Evolutionary conservation across 2,113 vertebrate species (phyloP).

Genomic region (Phocoena sinus): DNA sequence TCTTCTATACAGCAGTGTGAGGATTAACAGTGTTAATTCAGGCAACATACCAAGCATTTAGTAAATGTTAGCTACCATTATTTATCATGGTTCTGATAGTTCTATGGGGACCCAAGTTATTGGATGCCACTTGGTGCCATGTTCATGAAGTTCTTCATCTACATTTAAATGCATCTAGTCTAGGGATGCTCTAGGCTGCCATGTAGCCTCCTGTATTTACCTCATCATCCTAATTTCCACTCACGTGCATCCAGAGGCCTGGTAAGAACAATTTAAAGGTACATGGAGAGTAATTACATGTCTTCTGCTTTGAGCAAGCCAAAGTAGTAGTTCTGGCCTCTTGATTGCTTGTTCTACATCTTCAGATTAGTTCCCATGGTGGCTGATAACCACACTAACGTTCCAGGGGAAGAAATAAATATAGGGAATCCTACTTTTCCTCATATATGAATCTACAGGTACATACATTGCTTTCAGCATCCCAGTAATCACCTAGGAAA

Average conservation of each 20-base stretch:
- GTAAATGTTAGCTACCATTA: not conserved
- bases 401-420: conserved; percentile 16
- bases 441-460: not conserved
- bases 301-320: not conserved
- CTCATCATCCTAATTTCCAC: not conserved
- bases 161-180: not conserved
- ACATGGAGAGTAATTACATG: not conserved
- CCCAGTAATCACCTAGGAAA: not conserved
- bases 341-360: not conserved
- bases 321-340: not conserved
- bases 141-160: conserved; percentile 15
- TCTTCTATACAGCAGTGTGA: not conserved
- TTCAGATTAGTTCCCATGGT: not conserved
- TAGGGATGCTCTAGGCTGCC: not conserved
- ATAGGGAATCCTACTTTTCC: not conserved
- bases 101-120: not conserved
- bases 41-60: not conserved
- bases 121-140: not conserved
- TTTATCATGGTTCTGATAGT: not conserved
- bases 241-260: not conserved
- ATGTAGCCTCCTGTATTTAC: not conserved
- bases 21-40: not conserved
- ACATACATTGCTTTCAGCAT: not conserved
- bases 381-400: not conserved
- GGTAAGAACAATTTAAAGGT: not conserved